Evolutionary conservation across 2,888 invertebrate species (phyloP).

Genomic region (Spialia ferax): DNA sequence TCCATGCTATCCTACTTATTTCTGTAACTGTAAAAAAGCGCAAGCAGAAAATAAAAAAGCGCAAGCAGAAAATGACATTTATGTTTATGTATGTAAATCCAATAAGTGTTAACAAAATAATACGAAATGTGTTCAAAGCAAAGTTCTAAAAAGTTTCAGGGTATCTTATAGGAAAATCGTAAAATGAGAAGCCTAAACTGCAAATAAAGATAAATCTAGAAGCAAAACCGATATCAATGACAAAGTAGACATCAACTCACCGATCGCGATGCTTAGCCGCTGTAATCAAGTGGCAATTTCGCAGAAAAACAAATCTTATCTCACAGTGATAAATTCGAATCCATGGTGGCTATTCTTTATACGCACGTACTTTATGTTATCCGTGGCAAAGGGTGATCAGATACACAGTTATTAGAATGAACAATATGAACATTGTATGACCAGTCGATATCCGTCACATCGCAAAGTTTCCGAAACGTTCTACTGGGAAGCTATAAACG

Average conservation of each 20-base stretch:
- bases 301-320: conserved; percentile 48
- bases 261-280: conserved; percentile 20
- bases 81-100: too few relatives aligned
- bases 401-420: conserved; percentile 79
- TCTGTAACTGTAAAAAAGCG: background rate
- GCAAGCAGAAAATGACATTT: background rate
- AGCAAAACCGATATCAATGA: conserved; percentile 2
- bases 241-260: conserved; percentile 26
- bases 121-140: background rate
- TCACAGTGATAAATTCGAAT: conserved; percentile 63
- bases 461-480: conserved; percentile 46
- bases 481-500: conserved; percentile 24
- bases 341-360: conserved; percentile 55
- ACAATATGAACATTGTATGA: conserved; percentile 76
- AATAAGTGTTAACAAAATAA: too few relatives aligned
- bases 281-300: conserved; percentile 15
- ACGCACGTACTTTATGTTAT: conserved; percentile 55
- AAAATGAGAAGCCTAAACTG: background rate
- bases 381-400: conserved; percentile 79
- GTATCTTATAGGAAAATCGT: background rate
- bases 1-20: background rate
- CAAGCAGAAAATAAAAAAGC: too few relatives aligned
- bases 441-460: conserved; percentile 40
- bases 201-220: background rate
- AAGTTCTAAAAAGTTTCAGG: background rate